Evolutionary conservation across 2,888 invertebrate genomes (phyloP).

Genomic region (Catocala fraxini): DNA sequence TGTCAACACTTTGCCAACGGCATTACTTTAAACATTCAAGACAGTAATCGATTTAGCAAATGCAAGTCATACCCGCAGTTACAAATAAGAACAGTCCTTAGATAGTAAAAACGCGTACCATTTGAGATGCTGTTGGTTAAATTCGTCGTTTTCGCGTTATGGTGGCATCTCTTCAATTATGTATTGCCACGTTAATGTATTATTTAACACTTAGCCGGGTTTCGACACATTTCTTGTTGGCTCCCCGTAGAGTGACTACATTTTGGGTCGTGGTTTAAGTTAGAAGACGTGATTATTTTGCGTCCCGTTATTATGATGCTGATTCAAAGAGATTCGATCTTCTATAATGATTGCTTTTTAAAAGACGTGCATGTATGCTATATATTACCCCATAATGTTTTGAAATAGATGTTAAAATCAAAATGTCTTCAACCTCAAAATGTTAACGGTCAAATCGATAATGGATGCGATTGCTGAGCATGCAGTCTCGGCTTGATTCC

Average conservation of each 20-base stretch:
- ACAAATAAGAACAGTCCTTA: conserved; percentile 20
- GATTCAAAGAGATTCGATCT: too few species aligned
- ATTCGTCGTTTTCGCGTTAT: conserved; percentile 55
- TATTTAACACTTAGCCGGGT: conserved; percentile 80
- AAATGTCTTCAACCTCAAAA: too few species aligned
- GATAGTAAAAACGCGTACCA: conserved; percentile 47
- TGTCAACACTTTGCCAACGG: neutral
- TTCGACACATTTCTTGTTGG: conserved; percentile 76
- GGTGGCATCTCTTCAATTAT: conserved; percentile 73
- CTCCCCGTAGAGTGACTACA: conserved; percentile 71
- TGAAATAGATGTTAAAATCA: too few species aligned
- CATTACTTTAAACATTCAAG: neutral
- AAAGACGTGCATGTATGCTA: too few species aligned
- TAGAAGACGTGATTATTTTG: conserved; percentile 6
- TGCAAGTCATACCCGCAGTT: neutral
- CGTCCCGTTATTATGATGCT: too few species aligned
- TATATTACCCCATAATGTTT: too few species aligned
- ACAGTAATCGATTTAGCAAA: neutral
- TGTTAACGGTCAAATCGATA: too few species aligned
- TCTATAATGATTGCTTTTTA: too few species aligned
- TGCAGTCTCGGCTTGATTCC: too few species aligned
- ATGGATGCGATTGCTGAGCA: too few species aligned
- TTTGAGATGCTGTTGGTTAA: conserved; percentile 43
- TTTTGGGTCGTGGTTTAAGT: conserved; percentile 51
- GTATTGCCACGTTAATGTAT: conserved; percentile 81